Evolutionary conservation across 37 sponge, comb jelly and placozoan genomes (phyloP), one percentile per base, ranked within the genome.

Genomic region (Tethya wilhelma): DNA sequence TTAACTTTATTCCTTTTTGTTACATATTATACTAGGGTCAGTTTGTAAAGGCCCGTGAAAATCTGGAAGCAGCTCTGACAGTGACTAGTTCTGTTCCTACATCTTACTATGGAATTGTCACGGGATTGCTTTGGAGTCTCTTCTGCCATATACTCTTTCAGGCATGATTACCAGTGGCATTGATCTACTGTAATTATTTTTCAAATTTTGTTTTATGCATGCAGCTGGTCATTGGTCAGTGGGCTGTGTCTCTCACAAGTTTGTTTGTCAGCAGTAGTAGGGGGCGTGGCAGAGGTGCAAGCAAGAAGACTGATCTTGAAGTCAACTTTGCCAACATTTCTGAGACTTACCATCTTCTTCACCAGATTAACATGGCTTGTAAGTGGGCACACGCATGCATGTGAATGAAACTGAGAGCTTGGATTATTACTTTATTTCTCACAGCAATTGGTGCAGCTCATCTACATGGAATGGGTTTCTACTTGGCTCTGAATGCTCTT

Each of bases 331-430:
- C 26, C 23, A 71, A 84, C 41, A 64, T 90, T 22, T 84, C 90
- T 4, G 23, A 84, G 32, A 65, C 80, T 0, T 79, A 80, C 73
- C 90, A 90, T 31, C 81, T 84, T 31, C 74, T 90, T 23, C 90
- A 90, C 59, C 85, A 90, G 69, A 79, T 90, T 43, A 90, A 57
- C 73, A 64, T 84, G 33, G 56, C 85, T 22, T 40, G 90, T 90
- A 56, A 84, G 85, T 84, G 20, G 28, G 11, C 4, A 23, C n/a
- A n/a, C n/a, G n/a, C n/a, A n/a, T n/a, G n/a, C n/a, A n/a, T n/a
- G n/a, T n/a, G n/a, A n/a, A n/a, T n/a, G n/a, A n/a, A n/a, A n/a
- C n/a, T n/a, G n/a, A n/a, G n/a, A n/a, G n/a, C n/a, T n/a, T n/a
- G n/a, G n/a, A n/a, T n/a, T n/a, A n/a, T 26, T 36, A 25, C 33